These are phyloP conservation scores for Avahi laniger DNA, from an alignment of 2,797 vertebrate species.

Conservation along the genomic window DNA sequence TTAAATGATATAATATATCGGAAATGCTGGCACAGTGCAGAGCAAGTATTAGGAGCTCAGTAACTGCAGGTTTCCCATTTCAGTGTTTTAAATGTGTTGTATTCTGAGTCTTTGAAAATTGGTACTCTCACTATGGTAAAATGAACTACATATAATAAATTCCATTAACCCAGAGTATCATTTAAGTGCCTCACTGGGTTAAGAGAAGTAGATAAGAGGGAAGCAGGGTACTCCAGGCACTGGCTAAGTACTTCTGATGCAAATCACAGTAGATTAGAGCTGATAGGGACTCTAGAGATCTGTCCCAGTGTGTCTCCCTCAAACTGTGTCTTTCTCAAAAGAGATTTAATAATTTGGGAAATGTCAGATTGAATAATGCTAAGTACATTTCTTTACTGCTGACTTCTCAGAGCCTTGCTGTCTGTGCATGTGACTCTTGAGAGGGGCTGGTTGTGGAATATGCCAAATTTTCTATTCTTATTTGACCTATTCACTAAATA, in stretches of 20 bases:
- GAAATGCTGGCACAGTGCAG: background rate
- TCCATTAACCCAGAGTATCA: background rate
- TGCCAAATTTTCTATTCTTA: background rate
- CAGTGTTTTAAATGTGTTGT: constrained; percentile 29
- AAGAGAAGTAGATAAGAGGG: constrained; percentile 26
- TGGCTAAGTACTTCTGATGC: constrained; percentile 11
- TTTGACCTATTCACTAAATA: constrained; percentile 12
- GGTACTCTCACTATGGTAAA: constrained; percentile 11
- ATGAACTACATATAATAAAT: constrained; percentile 11
- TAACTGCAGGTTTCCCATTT: background rate
- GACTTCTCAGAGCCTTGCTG: background rate
- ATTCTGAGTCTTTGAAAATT: constrained; percentile 39
- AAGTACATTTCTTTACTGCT: background rate
- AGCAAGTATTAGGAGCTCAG: constrained; percentile 17
- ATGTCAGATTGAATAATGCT: background rate
- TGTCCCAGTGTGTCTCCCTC: background rate
- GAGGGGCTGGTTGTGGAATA: background rate
- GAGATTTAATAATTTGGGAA: constrained; percentile 34
- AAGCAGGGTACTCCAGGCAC: background rate
- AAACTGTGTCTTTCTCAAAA: constrained; percentile 1
- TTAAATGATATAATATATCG: background rate
- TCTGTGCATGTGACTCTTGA: background rate
- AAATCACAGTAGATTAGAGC: constrained; percentile 1
- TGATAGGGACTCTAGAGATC: background rate
- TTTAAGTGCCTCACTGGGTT: constrained; percentile 20